phyloP scores from a whole-genome alignment of 2,113 vertebrate genomes.

The Callipepla californica region DNA sequence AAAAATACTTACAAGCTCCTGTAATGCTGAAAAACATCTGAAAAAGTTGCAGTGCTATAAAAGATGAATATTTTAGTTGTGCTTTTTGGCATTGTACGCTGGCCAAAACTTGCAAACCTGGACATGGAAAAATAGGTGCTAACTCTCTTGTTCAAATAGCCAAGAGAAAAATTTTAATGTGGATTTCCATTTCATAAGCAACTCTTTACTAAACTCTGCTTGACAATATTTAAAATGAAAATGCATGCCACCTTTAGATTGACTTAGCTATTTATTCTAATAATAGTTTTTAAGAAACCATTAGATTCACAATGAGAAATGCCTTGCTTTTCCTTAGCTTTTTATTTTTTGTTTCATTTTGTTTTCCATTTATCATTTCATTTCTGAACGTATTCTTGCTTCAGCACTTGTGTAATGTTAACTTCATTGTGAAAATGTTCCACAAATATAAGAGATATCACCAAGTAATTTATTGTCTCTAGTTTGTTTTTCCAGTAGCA shows the following conservation, averaged over 20 bases:
- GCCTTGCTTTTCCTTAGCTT: constrained; percentile 54
- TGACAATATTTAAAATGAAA: not conserved
- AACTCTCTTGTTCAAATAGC: not conserved
- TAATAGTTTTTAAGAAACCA: not conserved
- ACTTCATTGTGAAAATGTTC: constrained; percentile 1
- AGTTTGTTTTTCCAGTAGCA: constrained; percentile 15
- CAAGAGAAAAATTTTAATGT: not conserved
- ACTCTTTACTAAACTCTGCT: not conserved
- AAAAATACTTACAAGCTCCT: not conserved
- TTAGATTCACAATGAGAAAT: not conserved
- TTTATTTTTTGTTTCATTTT: constrained; percentile 23
- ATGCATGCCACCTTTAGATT: not conserved
- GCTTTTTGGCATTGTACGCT: not conserved
- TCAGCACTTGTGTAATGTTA: constrained; percentile 40
- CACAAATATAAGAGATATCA: not conserved
- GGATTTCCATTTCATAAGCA: not conserved
- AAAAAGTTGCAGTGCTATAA: not conserved
- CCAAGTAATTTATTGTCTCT: not conserved
- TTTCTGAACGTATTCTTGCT: constrained; percentile 52
- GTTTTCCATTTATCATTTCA: not conserved
- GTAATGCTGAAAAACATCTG: not conserved
- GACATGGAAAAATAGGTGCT: constrained; percentile 11
- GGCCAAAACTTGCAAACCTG: constrained; percentile 55
- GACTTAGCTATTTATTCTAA: not conserved
- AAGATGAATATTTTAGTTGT: not conserved